Evolutionary conservation across 1,140 invertebrate genomes (phyloP), one percentile per base, ranked within the genome.

Genomic region (Diploscapter pachys): DNA sequence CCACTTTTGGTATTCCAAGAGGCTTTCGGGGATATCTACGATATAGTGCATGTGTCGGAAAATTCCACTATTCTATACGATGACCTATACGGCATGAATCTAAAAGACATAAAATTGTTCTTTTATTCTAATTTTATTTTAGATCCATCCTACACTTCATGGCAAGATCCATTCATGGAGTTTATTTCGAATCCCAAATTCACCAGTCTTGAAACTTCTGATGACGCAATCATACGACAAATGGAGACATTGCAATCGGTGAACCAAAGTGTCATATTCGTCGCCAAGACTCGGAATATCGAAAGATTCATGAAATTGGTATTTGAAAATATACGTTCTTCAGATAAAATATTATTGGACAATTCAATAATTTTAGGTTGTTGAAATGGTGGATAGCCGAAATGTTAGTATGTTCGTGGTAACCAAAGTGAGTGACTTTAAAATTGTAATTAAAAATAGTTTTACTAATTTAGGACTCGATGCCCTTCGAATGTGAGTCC

Each of bases 401-500:
- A 13, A 53, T 66, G 74, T 78, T 63, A 73, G 66, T 8, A 72
- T 71, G 5, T 77, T 80, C 56, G 75, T 67, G 3, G 49, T 79
- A 2, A 79, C 78, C 50, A 78, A 79, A 71, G 77, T 78, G 4
- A 48, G 8, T 11, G 13, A n/a, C 13, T 49, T 57, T n/a, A 5
- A 6, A 59, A 48, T 53, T 51, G 4, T 50, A 5, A 4, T 61
- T 8, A 4, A 56, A 50, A 2, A 6, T 4, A 52, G n/a, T 53
- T 62, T 51, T 6, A 9, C 9, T 4, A 4, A 61, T 76, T 77
- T n/a, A 78, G 77, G 77, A 78, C 55, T 63, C 77, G 0, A 65
- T 78, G 6, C 63, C 82, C 48, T 83, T 84, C 75, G 80, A 82
- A 62, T 84, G 83, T 54, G 79, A 79, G 49, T 71, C 80, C 52